phyloP scores from a whole-genome alignment of 2,113 vertebrate species.

The Serinus canaria region DNA sequence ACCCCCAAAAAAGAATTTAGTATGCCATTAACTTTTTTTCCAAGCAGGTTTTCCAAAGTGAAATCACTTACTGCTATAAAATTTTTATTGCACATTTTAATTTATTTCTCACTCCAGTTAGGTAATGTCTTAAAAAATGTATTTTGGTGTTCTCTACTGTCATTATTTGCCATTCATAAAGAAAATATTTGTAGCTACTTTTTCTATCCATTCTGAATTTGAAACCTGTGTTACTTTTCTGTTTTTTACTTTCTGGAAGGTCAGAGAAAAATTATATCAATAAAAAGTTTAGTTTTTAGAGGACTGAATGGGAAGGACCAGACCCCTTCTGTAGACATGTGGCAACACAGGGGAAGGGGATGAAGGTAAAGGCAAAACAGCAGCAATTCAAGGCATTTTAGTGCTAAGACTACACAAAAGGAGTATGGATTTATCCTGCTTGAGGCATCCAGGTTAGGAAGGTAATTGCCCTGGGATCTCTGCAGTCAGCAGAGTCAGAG shows the following conservation, averaged over 20 bases:
- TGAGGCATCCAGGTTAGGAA: neutral
- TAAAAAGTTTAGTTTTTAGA: neutral
- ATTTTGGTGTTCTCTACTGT: conserved; percentile 49
- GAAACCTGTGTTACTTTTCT: neutral
- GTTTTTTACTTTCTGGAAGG: neutral
- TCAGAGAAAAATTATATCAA: neutral
- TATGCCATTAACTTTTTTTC: conserved; percentile 70
- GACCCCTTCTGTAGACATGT: neutral
- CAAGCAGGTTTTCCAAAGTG: conserved; percentile 63
- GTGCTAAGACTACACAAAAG: neutral
- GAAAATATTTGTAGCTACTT: conserved; percentile 51
- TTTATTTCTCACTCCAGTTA: conserved; percentile 69
- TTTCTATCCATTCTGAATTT: conserved; percentile 24
- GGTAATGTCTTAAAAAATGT: conserved; percentile 49
- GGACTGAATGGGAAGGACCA: neutral
- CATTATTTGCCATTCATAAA: conserved; percentile 41
- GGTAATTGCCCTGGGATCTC: neutral
- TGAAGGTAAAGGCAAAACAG: neutral
- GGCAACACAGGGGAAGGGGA: neutral
- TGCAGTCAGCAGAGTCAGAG: neutral
- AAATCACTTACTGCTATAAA: conserved; percentile 68
- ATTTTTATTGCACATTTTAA: conserved; percentile 70
- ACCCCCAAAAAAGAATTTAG: conserved; percentile 55
- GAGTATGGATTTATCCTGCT: neutral
- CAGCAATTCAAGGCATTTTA: neutral